Conservation (phyloP, 2,113 vertebrate species). For the Butorides virescens region DNA sequence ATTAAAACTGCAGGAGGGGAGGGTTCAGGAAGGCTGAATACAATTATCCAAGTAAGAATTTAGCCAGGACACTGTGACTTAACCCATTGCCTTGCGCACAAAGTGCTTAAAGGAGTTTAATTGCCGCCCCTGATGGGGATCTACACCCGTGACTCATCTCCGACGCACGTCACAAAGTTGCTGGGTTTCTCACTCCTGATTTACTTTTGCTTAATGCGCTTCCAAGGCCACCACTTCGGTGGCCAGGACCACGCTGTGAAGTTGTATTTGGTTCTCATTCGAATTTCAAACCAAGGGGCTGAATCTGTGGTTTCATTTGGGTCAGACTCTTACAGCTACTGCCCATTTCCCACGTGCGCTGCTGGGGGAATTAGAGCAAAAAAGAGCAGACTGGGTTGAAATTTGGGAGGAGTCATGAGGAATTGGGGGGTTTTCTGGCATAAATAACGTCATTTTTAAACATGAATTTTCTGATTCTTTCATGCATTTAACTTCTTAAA, state of each 20-base stretch:
- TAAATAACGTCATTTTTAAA: background rate
- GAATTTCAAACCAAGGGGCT: background rate
- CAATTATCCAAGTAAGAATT: background rate
- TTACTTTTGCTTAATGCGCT: background rate
- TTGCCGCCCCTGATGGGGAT: background rate
- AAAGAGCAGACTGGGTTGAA: background rate
- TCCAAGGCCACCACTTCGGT: background rate
- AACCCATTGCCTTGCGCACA: background rate
- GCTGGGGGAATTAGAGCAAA: background rate
- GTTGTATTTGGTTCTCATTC: background rate
- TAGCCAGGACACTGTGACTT: background rate
- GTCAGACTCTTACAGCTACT: background rate
- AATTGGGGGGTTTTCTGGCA: background rate
- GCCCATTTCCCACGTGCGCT: rapidly evolving
- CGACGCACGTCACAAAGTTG: background rate
- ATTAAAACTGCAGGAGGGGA: constrained; percentile 1
- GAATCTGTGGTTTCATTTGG: background rate
- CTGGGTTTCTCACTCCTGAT: background rate
- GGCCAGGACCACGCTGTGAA: background rate
- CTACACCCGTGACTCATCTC: background rate
- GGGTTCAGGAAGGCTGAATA: background rate
- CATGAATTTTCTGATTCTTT: background rate
- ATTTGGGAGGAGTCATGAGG: background rate
- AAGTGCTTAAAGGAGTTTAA: background rate
- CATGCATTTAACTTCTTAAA: background rate